Evolutionary conservation across 1,140 invertebrate species (phyloP).

Genomic region (Linepithema humile): DNA sequence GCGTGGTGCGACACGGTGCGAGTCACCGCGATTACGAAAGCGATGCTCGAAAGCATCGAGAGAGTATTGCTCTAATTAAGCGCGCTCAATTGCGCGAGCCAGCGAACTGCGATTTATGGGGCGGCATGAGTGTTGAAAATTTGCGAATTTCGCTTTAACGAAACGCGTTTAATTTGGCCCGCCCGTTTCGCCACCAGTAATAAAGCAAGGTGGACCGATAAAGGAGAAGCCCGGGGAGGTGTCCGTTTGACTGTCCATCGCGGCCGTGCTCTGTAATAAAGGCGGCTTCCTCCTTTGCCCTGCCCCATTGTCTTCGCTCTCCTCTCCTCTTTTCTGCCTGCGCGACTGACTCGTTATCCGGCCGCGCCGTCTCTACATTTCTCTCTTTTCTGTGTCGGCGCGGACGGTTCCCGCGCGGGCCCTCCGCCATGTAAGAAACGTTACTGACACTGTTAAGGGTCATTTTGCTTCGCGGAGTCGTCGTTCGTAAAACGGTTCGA

Average conservation of each 20-base stretch:
- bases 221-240: constrained; percentile 70
- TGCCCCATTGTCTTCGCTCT: constrained; percentile 67
- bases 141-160: constrained; percentile 65
- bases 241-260: constrained; percentile 78
- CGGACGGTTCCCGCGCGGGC: constrained; percentile 20
- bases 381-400: constrained; percentile 33
- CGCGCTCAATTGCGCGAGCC: constrained; percentile 34
- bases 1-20: neutral
- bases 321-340: constrained; percentile 28
- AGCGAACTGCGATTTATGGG: constrained; percentile 44
- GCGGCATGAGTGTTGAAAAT: constrained; percentile 59
- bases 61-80: constrained; percentile 62
- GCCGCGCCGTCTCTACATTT: constrained; percentile 33
- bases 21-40: constrained; percentile 43
- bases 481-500: constrained; percentile 61
- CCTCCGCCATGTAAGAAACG: constrained; percentile 52
- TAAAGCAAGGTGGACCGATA: constrained; percentile 75
- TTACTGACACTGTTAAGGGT: constrained; percentile 66
- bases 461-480: constrained; percentile 49
- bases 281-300: constrained; percentile 71
- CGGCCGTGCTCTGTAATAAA: constrained; percentile 75
- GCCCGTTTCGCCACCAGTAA: constrained; percentile 69
- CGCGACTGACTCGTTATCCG: constrained; percentile 68
- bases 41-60: constrained; percentile 12
- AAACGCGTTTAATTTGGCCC: constrained; percentile 67